Evolutionary conservation across 2,888 invertebrate genomes (phyloP), one percentile per base, ranked within the genome.

Genomic region (Yponomeuta plumbellus): DNA sequence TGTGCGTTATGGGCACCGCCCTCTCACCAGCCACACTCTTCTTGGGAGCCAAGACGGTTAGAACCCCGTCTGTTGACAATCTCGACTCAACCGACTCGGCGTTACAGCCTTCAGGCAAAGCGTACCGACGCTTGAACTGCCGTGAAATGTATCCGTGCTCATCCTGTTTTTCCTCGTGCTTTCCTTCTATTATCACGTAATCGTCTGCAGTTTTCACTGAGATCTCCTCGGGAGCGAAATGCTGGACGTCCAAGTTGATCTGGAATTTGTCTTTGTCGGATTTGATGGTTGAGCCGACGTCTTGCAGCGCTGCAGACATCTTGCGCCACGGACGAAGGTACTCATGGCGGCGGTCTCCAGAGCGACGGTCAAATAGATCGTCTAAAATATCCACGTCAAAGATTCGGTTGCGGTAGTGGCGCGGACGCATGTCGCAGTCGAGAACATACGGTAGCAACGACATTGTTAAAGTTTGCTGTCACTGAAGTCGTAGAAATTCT

Each of bases 151-250:
- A 94, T 0, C 96, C 96, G 75, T 95, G 94, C 5, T 94, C 94
- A 71, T 96, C 96, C 67, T 94, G 92, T 70, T 93, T 94, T 74
- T 96, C 96, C 72, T 96, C 95, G 73, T 97, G 97, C 76, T 95
- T 95, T 0, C 95, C 96, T 80, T 96, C 96, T 17, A 96, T 88
- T 0, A 96, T 91, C 2, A 97, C 92, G 65, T 85, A 92, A 64
- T 94, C 93, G 65, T 95, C 95, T 0, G 93, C 88, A 0, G 95
- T 95, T 79, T 95, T 96, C 0, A 97, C 96, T 0, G 93, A 92
- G 26, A 97, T 93, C 78, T 97, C 96, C 61, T 94, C 93, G 0
- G 96, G 96, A 5, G 92, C 86, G 74, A 96, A 97, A 71, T 96
- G 95, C 69, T 95, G 94, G 0, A 96, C 95, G 77, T 96, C 96